Percentiles rank a stretch among this genome's conserved stretches.
Evolutionary conservation across 2,113 vertebrate species (phyloP).

Genomic region (Mustelus asterias): DNA sequence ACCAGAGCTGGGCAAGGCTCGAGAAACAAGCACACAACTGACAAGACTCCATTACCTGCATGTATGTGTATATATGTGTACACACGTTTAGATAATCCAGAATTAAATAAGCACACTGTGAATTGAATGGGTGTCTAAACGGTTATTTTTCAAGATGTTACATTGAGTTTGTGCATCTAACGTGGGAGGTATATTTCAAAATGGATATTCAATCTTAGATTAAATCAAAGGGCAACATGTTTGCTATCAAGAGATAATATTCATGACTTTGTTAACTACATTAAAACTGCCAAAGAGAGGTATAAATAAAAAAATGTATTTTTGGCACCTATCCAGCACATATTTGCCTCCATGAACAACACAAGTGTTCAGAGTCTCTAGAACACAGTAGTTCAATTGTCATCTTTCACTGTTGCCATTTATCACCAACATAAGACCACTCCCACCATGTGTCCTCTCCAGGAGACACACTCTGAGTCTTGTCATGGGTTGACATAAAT

Average conservation of each 20-base stretch:
- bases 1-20: neutral
- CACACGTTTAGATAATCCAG: neutral
- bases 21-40: neutral
- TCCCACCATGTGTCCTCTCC: neutral
- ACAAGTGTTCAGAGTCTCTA: neutral
- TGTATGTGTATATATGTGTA: neutral
- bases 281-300: neutral
- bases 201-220: neutral
- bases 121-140: neutral
- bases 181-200: neutral
- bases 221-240: neutral
- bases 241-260: constrained; percentile 7
- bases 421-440: neutral
- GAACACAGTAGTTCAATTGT: neutral
- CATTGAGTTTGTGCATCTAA: neutral
- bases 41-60: neutral
- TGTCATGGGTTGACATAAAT: neutral
- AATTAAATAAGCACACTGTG: neutral
- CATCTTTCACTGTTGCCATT: neutral
- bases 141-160: neutral
- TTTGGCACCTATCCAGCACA: neutral
- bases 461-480: neutral
- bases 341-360: neutral
- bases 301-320: neutral
- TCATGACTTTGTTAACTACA: neutral